Percentiles rank a stretch among this genome's conserved stretches.
Evolutionary conservation across 2,888 invertebrate species (phyloP).

Genomic region (Polydrusus tereticollis): DNA sequence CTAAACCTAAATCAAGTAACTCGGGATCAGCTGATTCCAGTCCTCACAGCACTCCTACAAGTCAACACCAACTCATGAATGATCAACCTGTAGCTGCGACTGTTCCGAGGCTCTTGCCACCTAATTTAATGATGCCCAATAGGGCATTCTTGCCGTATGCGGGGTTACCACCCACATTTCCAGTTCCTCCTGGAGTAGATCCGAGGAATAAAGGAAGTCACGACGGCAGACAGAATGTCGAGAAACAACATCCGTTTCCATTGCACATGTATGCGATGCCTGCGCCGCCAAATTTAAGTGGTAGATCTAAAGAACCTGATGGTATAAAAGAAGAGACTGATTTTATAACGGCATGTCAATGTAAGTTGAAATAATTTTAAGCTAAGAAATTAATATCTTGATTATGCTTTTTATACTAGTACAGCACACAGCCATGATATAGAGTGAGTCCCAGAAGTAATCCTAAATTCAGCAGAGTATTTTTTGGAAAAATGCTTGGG

Average conservation of each 20-base stretch:
- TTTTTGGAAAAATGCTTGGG: too few species aligned
- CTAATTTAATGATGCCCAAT: slow-evolving; percentile 71
- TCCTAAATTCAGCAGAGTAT: too few species aligned
- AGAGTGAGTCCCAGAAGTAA: too few species aligned
- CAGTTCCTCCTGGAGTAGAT: slow-evolving; percentile 63
- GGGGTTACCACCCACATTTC: slow-evolving; percentile 72
- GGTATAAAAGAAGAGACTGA: slow-evolving; percentile 73
- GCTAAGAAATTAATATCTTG: too few species aligned
- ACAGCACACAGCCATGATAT: too few species aligned
- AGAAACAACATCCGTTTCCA: slow-evolving; percentile 62
- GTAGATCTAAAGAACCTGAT: slow-evolving; percentile 59
- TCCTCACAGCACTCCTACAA: slow-evolving; percentile 65
- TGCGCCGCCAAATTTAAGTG: slow-evolving; percentile 61
- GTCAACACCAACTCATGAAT: slow-evolving; percentile 65
- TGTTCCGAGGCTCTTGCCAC: slow-evolving; percentile 72
- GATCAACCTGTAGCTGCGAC: slow-evolving; percentile 72
- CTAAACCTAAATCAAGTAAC: slow-evolving; percentile 80
- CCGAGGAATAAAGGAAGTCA: slow-evolving; percentile 64
- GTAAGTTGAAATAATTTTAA: slow-evolving; percentile 64
- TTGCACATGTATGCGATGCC: slow-evolving; percentile 67
- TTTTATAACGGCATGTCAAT: slow-evolving; percentile 73
- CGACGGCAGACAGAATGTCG: slow-evolving; percentile 57
- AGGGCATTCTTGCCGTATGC: slow-evolving; percentile 75
- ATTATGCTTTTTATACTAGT: too few species aligned
- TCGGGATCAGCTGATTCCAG: slow-evolving; percentile 70